Evolutionary conservation across 2,888 invertebrate species (phyloP).

Genomic region (Dorcus hopei): DNA sequence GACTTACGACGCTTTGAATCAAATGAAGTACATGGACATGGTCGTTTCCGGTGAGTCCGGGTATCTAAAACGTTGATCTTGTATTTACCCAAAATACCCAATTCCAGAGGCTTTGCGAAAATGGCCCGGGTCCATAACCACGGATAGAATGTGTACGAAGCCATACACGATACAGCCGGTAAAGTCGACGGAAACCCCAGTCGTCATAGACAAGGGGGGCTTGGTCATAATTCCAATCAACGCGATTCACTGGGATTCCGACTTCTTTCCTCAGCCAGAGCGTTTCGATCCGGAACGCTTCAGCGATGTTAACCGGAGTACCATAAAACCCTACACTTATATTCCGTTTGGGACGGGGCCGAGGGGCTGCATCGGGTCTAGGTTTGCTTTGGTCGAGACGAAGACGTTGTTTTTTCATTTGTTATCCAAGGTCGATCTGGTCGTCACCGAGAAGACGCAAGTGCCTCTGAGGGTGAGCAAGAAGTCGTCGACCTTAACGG

Average conservation of each 20-base stretch:
- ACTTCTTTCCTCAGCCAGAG: conserved; percentile 54
- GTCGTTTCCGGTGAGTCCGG: neutral
- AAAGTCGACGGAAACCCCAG: neutral
- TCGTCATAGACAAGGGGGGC: conserved; percentile 43
- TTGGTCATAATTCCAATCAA: conserved; percentile 39
- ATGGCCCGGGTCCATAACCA: neutral
- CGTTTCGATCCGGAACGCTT: conserved; percentile 55
- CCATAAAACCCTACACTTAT: conserved; percentile 51
- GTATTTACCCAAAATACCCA: too few species aligned
- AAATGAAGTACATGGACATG: conserved; percentile 42
- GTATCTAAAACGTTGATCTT: too few species aligned
- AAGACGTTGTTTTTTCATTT: neutral
- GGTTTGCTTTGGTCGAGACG: neutral
- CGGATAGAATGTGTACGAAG: neutral
- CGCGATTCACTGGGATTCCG: conserved; percentile 55
- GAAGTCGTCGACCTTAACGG: conserved; percentile 11
- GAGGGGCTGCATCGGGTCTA: conserved; percentile 36
- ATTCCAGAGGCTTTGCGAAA: neutral
- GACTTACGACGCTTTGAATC: conserved; percentile 40
- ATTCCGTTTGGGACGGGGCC: conserved; percentile 53
- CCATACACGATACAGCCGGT: neutral
- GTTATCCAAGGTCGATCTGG: neutral
- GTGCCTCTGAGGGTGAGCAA: conserved; percentile 30
- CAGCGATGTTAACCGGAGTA: conserved; percentile 52
- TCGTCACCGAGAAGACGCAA: neutral